Base-by-base conservation (phyloP, 2,888 invertebrate species). In the Cordylochernes scorpioides region DNA sequence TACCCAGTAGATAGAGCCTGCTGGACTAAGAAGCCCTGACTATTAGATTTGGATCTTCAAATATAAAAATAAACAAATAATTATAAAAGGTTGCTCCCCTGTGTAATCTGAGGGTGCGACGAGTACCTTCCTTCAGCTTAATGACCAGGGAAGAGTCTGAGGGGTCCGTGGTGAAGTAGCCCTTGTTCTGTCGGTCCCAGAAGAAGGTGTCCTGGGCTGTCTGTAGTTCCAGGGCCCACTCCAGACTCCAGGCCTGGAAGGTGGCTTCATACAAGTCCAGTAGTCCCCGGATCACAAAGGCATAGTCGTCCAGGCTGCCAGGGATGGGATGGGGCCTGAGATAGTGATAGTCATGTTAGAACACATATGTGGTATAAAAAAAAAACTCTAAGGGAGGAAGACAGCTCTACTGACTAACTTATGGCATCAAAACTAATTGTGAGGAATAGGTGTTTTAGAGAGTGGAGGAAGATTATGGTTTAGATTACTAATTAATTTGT, bases 211-310 rank as follows among this genome's bases (percentile, higher is more conserved):
- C 68, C 50, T 84, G 82, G 30, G 63, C 67, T 24, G 64, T 59
- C 48, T 86, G 82, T 27, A 88, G 55, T 17, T 67, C 59, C 30
- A 88, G 4, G 88, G 91, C 2, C 91, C 91, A 48, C 91, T 91
- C 80, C 84, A 88, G 0, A 77, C 88, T 50, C 94, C 94, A 29
- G 84, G 64, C 2, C 94, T 57, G 70, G 66, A 0, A 82, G 78
- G 68, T 75, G 0, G 72, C 68, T 48, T 80, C 74, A 45, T 84
- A 86, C 34, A 82, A 58, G 49, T 84, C 77, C 25, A 88, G 51
- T 15, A 84, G 57, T 3, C 77, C 82, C 44, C 69, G 68, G 34
- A 86, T 71, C 17, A 84, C 52, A 50, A 74, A 86, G 0, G 82
- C 74, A 47, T 86, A 88, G 52, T 88, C 88, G 40, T 80, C 78